Evolutionary conservation across 1,140 invertebrate genomes (phyloP).

Genomic region (Calosoma granatense): DNA sequence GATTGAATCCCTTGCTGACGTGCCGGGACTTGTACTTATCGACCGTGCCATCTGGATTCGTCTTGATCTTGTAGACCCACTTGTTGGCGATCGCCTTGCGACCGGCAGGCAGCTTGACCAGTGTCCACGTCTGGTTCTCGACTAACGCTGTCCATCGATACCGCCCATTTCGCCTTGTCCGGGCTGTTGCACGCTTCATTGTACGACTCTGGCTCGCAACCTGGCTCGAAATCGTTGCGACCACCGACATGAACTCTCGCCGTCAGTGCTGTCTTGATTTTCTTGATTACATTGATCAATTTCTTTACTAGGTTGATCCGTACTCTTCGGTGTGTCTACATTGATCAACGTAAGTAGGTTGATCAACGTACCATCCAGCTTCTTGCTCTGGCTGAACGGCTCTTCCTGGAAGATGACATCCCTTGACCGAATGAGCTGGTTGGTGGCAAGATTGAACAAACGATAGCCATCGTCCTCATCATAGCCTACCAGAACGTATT

Average conservation of each 20-base stretch:
- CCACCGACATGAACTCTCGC: not conserved
- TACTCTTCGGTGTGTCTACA: too few species aligned
- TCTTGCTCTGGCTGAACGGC: not conserved
- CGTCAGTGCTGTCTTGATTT: not conserved
- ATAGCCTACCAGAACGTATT: slow-evolving; percentile 24
- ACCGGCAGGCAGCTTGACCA: slow-evolving; percentile 17
- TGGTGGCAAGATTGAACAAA: not conserved
- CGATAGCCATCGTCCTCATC: slow-evolving; percentile 5
- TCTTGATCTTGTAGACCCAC: slow-evolving; percentile 31
- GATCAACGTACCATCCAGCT: not conserved
- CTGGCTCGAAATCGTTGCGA: not conserved
- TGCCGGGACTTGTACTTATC: slow-evolving; percentile 29
- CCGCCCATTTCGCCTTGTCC: slow-evolving; percentile 13
- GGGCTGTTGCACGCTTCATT: slow-evolving; percentile 5
- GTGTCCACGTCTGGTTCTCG: slow-evolving; percentile 16
- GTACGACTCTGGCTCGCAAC: not conserved
- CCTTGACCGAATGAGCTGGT: slow-evolving; percentile 9
- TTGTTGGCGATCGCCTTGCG: slow-evolving; percentile 21
- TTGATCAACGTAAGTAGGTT: not conserved
- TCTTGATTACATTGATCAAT: too few species aligned
- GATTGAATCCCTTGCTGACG: slow-evolving; percentile 31
- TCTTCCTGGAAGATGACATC: not conserved
- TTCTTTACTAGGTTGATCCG: too few species aligned
- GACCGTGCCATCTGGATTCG: slow-evolving; percentile 12
- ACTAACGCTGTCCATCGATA: slow-evolving; percentile 16